phyloP scores from a whole-genome alignment of 2,888 invertebrate species.

The Cheilosia scutellata region DNA sequence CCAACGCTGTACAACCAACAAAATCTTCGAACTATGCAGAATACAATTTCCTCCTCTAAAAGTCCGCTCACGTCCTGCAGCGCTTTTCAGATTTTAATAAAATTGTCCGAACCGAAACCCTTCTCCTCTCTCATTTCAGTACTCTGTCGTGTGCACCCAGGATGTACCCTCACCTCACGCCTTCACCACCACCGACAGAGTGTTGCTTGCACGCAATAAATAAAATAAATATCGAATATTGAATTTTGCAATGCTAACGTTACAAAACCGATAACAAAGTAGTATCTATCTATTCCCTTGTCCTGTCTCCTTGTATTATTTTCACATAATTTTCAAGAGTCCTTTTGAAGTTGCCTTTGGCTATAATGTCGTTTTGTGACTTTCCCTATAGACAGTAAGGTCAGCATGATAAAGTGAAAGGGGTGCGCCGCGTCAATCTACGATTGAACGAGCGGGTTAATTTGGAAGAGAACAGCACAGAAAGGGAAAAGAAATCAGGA shows the following conservation, averaged over 20 bases:
- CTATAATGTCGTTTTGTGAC: conserved; percentile 22
- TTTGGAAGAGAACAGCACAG: conserved; percentile 9
- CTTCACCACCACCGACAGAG: background rate
- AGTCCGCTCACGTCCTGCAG: conserved; percentile 77
- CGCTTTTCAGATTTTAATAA: conserved; percentile 76
- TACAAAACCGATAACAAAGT: conserved; percentile 29
- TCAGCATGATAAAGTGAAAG: conserved; percentile 22
- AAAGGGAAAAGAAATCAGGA: conserved; percentile 42
- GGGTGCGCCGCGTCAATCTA: conserved; percentile 21
- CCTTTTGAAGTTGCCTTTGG: conserved; percentile 60
- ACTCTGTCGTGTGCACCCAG: conserved; percentile 11
- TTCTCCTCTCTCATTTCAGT: conserved; percentile 4
- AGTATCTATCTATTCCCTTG: conserved; percentile 5
- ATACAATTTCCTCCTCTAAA: conserved; percentile 55
- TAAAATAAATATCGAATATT: conserved; percentile 57
- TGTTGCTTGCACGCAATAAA: conserved; percentile 41
- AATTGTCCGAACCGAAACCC: conserved; percentile 61
- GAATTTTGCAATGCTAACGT: conserved; percentile 44
- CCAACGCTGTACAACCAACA: background rate
- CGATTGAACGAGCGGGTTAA: conserved; percentile 37
- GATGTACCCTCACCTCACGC: background rate
- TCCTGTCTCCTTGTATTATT: conserved; percentile 40
- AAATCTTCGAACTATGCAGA: background rate
- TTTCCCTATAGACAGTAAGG: conserved; percentile 10
- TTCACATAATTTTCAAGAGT: conserved; percentile 52